Conservation (phyloP, 1,140 invertebrate species). For the Oryzaephilus surinamensis region DNA sequence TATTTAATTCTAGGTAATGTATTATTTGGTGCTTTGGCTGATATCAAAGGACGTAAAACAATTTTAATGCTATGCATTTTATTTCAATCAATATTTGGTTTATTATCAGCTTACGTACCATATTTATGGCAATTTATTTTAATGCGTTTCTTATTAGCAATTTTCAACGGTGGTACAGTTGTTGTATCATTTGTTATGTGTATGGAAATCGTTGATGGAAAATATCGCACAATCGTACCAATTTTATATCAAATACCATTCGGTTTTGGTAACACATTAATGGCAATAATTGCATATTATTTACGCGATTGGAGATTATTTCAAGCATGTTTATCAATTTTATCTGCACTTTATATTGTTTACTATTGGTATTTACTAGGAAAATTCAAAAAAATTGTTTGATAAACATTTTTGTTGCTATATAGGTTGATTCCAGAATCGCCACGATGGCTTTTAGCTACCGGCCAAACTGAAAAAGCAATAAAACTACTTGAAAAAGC, state of each 20-base stretch:
- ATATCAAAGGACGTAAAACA: constrained; percentile 35
- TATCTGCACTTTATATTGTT: constrained; percentile 55
- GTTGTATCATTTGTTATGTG: constrained; percentile 50
- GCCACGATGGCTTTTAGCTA: constrained; percentile 66
- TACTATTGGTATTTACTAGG: constrained; percentile 48
- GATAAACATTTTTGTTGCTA: constrained; percentile 18
- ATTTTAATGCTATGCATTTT: constrained; percentile 34
- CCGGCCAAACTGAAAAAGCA: constrained; percentile 54
- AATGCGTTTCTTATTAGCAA: constrained; percentile 54
- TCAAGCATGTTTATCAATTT: constrained; percentile 60
- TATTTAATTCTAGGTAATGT: constrained; percentile 38
- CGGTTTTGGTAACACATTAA: constrained; percentile 50
- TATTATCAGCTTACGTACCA: constrained; percentile 47
- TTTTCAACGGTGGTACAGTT: constrained; percentile 62
- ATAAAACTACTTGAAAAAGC: constrained; percentile 53
- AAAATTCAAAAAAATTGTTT: not conserved
- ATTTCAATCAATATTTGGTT: constrained; percentile 46
- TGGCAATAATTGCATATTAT: constrained; percentile 50
- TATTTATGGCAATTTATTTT: constrained; percentile 49
- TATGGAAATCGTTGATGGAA: constrained; percentile 50
- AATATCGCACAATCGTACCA: constrained; percentile 55
- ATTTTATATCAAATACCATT: constrained; percentile 62
- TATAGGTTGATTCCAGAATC: constrained; percentile 65
- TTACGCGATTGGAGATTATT: constrained; percentile 59
- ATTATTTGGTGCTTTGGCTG: constrained; percentile 40